Evolutionary conservation across 2,113 vertebrate genomes (phyloP).

Genomic region (Prunella fulvescens): DNA sequence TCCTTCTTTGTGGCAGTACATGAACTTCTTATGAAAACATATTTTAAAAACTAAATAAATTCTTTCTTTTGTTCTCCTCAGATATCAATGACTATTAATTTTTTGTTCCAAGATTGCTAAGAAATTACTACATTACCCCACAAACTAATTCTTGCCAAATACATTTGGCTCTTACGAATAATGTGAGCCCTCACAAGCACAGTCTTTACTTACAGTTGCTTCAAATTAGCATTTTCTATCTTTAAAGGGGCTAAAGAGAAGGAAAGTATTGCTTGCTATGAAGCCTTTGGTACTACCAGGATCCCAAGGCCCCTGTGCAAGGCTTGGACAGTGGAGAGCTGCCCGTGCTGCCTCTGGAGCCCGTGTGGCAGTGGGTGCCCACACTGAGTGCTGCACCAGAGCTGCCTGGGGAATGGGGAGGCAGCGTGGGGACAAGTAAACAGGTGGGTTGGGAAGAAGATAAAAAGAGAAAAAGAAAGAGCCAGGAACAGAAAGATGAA

Average conservation of each 20-base stretch:
- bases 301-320: not conserved
- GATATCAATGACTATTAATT: not conserved
- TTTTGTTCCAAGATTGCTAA: not conserved
- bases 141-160: not conserved
- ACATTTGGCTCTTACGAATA: not conserved
- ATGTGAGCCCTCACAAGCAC: not conserved
- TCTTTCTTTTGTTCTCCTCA: not conserved
- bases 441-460: not conserved
- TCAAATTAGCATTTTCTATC: not conserved
- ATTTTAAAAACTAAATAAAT: not conserved
- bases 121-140: not conserved
- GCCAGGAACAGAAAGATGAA: not conserved
- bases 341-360: rapidly evolving
- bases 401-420: not conserved
- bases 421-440: rapidly evolving
- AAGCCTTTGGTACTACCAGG: not conserved
- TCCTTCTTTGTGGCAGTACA: not conserved
- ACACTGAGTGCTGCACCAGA: rapidly evolving
- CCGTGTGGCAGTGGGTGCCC: rapidly evolving
- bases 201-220: not conserved
- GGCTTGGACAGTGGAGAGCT: not conserved
- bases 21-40: not conserved
- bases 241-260: not conserved
- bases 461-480: not conserved
- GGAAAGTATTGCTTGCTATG: not conserved